Evolutionary conservation across 2,888 invertebrate species (phyloP).

Genomic region (Calameuta filiformis): DNA sequence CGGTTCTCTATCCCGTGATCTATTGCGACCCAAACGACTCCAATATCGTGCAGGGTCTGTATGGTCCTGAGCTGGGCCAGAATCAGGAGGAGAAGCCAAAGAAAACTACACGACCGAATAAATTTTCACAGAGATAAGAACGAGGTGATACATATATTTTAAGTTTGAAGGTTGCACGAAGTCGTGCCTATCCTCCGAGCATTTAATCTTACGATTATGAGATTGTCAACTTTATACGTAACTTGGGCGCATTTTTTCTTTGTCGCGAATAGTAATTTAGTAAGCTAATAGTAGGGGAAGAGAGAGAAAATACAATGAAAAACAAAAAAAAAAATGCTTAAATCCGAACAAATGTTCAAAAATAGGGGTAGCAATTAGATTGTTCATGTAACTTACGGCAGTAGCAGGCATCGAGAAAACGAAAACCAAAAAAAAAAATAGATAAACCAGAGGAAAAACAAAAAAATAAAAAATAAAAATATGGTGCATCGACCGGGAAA

Average conservation of each 20-base stretch:
- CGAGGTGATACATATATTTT: background rate
- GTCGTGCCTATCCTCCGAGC: background rate
- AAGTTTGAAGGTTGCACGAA: background rate
- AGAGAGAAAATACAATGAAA: slow-evolving; percentile 3
- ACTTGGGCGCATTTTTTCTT: background rate
- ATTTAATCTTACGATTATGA: background rate
- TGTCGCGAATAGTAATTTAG: background rate
- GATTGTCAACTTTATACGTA: background rate
- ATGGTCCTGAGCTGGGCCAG: background rate
- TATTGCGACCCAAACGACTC: slow-evolving; percentile 23
- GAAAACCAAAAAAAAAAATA: background rate
- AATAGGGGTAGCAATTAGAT: background rate
- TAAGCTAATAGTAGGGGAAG: background rate
- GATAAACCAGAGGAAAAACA: background rate
- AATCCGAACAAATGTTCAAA: background rate
- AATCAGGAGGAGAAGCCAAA: background rate
- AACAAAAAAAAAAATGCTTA: background rate
- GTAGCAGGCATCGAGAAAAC: background rate
- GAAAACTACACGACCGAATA: background rate
- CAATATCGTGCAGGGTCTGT: background rate
- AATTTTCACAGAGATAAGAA: background rate
- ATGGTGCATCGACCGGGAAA: background rate
- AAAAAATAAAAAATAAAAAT: background rate
- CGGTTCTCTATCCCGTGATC: slow-evolving; percentile 35
- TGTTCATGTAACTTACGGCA: background rate